phyloP scores from a whole-genome alignment of 2,797 vertebrate genomes.

The Lagorchestes hirsutus region DNA sequence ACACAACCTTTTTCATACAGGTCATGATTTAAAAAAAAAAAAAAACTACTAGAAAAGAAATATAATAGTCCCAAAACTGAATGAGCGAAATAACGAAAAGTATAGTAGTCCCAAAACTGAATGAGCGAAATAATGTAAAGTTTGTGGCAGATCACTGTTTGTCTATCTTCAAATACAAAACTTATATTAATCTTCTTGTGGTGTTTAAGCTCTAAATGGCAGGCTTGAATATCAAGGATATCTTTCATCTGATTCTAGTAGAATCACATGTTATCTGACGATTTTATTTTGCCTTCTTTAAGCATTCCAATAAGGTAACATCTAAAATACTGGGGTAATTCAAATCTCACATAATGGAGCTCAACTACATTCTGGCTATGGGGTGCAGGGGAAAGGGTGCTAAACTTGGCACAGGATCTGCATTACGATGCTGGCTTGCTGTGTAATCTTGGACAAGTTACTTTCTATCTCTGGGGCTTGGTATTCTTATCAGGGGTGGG shows the following conservation, averaged over 20 bases:
- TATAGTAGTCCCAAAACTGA: slow-evolving; percentile 70
- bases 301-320: neutral
- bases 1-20: slow-evolving; percentile 69
- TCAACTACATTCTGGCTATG: neutral
- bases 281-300: neutral
- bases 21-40: slow-evolving; percentile 63
- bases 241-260: neutral
- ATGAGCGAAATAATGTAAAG: slow-evolving; percentile 46
- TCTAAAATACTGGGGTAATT: neutral
- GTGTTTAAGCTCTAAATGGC: slow-evolving; percentile 9
- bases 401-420: neutral
- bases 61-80: slow-evolving; percentile 70
- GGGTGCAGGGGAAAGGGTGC: neutral
- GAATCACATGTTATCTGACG: neutral
- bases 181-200: neutral
- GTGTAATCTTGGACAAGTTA: neutral
- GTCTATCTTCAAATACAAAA: slow-evolving; percentile 5
- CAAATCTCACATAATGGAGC: neutral
- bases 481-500: neutral
- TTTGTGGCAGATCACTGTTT: neutral
- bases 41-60: slow-evolving; percentile 51
- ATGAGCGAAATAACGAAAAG: slow-evolving; percentile 62
- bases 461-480: neutral
- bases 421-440: neutral
- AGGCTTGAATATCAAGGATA: neutral